Conservation (phyloP, 2,888 invertebrate genomes). For the Carpatolechia fugitivella region DNA sequence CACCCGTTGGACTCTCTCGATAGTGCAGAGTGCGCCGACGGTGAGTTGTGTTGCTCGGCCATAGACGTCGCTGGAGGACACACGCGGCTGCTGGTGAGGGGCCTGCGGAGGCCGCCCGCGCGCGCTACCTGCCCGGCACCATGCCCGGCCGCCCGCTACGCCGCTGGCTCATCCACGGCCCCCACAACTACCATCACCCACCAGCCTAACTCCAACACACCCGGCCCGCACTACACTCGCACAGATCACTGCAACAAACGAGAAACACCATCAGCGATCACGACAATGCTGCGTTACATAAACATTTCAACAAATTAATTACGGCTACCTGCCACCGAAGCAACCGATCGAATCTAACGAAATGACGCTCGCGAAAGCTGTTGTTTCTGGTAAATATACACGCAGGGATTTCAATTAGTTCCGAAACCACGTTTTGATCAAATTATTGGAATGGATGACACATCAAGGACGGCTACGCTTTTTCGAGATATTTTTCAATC, state of each 20-base stretch:
- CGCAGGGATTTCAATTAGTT: constrained; percentile 30
- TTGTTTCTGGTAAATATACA: constrained; percentile 23
- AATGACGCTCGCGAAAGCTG: neutral
- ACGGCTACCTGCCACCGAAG: constrained; percentile 52
- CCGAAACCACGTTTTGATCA: constrained; percentile 55
- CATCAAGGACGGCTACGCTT: constrained; percentile 67
- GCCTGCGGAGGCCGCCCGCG: constrained; percentile 79
- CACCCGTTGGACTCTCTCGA: constrained; percentile 83
- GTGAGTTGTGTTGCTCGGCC: constrained; percentile 92
- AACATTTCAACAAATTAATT: constrained; percentile 65
- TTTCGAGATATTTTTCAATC: constrained; percentile 68
- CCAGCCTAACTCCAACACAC: constrained; percentile 36
- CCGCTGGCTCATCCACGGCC: constrained; percentile 57
- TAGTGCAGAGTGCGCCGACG: constrained; percentile 85
- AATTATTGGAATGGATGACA: constrained; percentile 72
- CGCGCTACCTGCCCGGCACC: constrained; percentile 79
- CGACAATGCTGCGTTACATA: constrained; percentile 73
- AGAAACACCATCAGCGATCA: constrained; percentile 56
- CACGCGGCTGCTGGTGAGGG: constrained; percentile 78
- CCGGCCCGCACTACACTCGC: constrained; percentile 18
- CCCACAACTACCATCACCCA: constrained; percentile 44
- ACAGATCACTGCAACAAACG: constrained; percentile 10
- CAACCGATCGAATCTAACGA: constrained; percentile 23
- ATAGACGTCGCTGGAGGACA: constrained; percentile 91
- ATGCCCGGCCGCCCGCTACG: constrained; percentile 72